Percentiles rank a stretch among this genome's conserved stretches.
These are phyloP conservation scores for Nyctibius bracteatus DNA, from an alignment of 2,113 vertebrate species.

Conservation along the genomic window DNA sequence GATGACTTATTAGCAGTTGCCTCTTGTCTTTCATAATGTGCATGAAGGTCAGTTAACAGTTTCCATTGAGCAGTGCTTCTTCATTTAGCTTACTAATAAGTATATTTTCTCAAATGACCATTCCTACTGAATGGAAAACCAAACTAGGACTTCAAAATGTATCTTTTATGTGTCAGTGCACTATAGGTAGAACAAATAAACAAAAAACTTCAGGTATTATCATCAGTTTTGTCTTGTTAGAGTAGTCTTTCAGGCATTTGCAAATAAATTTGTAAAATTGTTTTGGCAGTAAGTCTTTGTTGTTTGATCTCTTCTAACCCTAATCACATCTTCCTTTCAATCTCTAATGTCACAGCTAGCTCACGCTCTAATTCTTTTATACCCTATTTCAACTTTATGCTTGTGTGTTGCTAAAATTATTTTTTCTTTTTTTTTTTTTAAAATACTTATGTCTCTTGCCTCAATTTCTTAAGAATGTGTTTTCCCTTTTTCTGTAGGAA, in stretches of 20 bases:
- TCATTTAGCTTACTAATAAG: background rate
- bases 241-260: slow-evolving; percentile 1
- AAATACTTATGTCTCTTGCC: background rate
- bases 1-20: background rate
- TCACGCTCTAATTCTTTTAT: slow-evolving; percentile 4
- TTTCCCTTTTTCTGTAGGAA: slow-evolving; percentile 19
- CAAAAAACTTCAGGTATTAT: background rate
- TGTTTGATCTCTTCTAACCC: slow-evolving; percentile 50
- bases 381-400: background rate
- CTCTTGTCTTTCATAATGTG: background rate
- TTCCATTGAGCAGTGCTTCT: background rate
- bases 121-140: background rate
- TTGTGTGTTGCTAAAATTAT: slow-evolving; percentile 7
- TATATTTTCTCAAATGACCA: background rate
- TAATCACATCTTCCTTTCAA: slow-evolving; percentile 53
- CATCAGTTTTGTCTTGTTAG: background rate
- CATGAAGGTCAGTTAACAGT: background rate
- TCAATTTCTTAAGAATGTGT: slow-evolving; percentile 15
- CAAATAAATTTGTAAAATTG: slow-evolving; percentile 22
- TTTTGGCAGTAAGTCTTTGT: slow-evolving; percentile 53
- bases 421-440: background rate
- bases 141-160: background rate
- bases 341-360: slow-evolving; percentile 28
- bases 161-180: background rate
- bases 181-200: background rate